Evolutionary conservation across 2,888 invertebrate genomes (phyloP).

Genomic region (Anthoptus insignis): DNA sequence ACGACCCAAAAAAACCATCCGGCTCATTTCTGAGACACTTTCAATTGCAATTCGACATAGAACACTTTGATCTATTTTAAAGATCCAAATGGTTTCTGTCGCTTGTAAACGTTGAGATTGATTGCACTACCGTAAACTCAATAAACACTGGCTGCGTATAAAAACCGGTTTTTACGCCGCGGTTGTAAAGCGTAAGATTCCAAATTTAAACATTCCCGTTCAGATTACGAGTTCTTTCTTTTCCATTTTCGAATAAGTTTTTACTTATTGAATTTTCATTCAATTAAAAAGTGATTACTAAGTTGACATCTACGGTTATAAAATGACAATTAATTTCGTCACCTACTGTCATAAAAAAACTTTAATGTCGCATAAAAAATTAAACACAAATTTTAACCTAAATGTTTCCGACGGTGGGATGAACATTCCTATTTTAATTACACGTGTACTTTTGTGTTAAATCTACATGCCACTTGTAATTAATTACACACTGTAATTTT

Average conservation of each 20-base stretch:
- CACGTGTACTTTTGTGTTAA: too few species aligned
- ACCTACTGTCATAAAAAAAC: too few species aligned
- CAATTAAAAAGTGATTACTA: too few species aligned
- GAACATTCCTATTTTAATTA: too few species aligned
- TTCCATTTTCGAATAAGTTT: neutral
- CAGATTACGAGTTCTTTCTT: conserved; percentile 3
- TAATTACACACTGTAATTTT: too few species aligned
- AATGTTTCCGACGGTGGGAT: too few species aligned
- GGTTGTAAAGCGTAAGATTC: conserved; percentile 21
- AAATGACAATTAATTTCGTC: too few species aligned
- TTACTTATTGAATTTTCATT: too few species aligned
- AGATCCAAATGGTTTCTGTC: conserved; percentile 69
- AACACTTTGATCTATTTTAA: conserved; percentile 80
- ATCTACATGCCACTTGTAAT: too few species aligned
- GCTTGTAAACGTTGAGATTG: conserved; percentile 63
- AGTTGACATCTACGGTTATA: too few species aligned
- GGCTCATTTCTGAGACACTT: conserved; percentile 66
- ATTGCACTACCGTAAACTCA: conserved; percentile 59
- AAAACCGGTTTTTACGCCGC: conserved; percentile 18
- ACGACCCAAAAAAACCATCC: conserved; percentile 57
- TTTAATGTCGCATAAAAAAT: too few species aligned
- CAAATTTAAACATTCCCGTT: conserved; percentile 14
- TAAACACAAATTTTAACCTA: too few species aligned
- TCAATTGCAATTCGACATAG: conserved; percentile 62
- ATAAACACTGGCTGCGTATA: conserved; percentile 53